phyloP scores from a whole-genome alignment of 2,113 vertebrate species.

The Ploceus nigricollis region DNA sequence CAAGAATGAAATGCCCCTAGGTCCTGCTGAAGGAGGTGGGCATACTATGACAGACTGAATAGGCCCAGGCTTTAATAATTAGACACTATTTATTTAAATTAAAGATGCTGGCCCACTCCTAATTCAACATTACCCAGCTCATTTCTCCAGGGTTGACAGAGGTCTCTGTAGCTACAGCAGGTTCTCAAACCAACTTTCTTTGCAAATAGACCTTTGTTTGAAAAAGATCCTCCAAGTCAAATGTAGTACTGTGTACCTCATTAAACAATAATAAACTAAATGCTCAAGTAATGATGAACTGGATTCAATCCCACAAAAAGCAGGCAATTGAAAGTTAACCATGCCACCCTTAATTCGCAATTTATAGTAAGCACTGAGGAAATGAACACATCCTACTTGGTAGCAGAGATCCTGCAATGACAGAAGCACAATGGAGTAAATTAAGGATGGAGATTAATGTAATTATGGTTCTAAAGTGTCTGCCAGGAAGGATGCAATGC shows the following conservation, averaged over 20 bases:
- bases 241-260: background rate
- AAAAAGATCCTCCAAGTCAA: background rate
- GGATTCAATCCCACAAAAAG: background rate
- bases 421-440: background rate
- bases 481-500: background rate
- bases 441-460: background rate
- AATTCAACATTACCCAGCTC: background rate
- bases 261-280: conserved; percentile 6
- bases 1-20: background rate
- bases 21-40: background rate
- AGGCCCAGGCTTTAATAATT: background rate
- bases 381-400: background rate
- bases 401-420: conserved; percentile 1
- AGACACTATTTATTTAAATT: background rate
- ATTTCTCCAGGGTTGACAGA: background rate
- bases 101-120: background rate
- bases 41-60: background rate
- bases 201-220: background rate
- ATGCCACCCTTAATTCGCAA: background rate
- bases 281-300: background rate
- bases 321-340: background rate
- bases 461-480: conserved; percentile 5
- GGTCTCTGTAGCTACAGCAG: background rate
- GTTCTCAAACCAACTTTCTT: background rate
- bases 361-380: background rate